Percentiles rank a stretch among this genome's conserved stretches.
Evolutionary conservation across 2,888 invertebrate species (phyloP).

Genomic region (Dascillus cervinus): DNA sequence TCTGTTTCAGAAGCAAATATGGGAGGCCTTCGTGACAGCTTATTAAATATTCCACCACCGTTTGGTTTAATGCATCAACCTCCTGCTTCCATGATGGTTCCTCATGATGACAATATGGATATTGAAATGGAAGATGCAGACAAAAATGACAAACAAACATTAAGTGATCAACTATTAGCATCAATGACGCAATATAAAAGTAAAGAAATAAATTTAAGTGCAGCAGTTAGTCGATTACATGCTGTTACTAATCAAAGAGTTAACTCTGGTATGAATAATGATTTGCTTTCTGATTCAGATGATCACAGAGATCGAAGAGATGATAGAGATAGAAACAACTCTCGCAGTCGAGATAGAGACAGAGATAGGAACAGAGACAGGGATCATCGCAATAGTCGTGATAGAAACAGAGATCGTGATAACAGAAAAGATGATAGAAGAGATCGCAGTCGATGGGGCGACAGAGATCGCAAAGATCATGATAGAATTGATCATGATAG

Average conservation of each 20-base stretch:
- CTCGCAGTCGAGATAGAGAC: conserved; percentile 34
- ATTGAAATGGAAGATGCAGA: conserved; percentile 60
- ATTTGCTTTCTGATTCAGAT: conserved; percentile 24
- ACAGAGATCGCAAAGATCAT: conserved; percentile 14
- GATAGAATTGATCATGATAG: conserved; percentile 19
- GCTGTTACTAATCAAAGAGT: conserved; percentile 12
- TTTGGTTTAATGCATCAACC: conserved; percentile 34
- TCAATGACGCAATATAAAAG: conserved; percentile 21
- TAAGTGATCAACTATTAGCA: conserved; percentile 47
- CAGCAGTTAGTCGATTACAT: conserved; percentile 18
- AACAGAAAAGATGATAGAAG: conserved; percentile 32
- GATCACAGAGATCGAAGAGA: conserved; percentile 24
- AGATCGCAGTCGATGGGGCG: conserved; percentile 25
- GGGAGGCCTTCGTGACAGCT: conserved; percentile 23
- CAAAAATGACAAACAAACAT: conserved; percentile 31
- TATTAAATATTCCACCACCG: conserved; percentile 43
- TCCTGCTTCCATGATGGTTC: conserved; percentile 40
- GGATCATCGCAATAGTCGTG: conserved; percentile 25
- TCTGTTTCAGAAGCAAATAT: conserved; percentile 12
- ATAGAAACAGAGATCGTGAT: conserved; percentile 31
- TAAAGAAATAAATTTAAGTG: conserved; percentile 17
- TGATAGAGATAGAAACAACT: conserved; percentile 12
- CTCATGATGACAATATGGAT: conserved; percentile 67
- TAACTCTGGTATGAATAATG: conserved; percentile 7
- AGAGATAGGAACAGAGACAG: conserved; percentile 34